Percentiles rank a stretch among this genome's conserved stretches.
Conservation (phyloP, 2,888 invertebrate genomes). For the Laothoe populi region DNA sequence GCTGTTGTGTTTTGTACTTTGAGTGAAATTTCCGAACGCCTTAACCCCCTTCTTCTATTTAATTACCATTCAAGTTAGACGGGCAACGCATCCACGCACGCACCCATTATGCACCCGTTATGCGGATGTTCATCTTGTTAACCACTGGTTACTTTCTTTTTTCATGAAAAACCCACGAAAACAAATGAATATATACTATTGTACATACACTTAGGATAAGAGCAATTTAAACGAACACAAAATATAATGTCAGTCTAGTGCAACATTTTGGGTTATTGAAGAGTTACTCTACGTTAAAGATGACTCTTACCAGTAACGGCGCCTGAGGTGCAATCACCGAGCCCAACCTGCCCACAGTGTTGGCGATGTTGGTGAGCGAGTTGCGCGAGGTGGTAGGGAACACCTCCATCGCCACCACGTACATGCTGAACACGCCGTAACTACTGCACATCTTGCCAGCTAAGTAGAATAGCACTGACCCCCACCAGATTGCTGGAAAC, state of each 20-base stretch:
- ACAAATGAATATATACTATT: too few species aligned
- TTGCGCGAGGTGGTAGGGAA: constrained; percentile 88
- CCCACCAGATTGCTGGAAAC: constrained; percentile 67
- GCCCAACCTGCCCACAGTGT: constrained; percentile 87
- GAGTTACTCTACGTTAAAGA: constrained; percentile 35
- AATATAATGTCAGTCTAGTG: not conserved
- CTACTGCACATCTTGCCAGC: constrained; percentile 88
- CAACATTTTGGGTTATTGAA: not conserved
- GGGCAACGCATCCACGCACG: too few species aligned
- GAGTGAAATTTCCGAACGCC: too few species aligned
- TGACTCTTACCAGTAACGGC: constrained; percentile 81
- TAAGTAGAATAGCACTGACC: constrained; percentile 81
- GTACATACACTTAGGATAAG: too few species aligned
- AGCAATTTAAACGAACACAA: too few species aligned
- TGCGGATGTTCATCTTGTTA: too few species aligned
- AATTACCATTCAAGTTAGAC: too few species aligned
- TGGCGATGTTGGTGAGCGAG: constrained; percentile 87
- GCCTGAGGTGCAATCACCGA: constrained; percentile 88
- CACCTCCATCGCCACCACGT: constrained; percentile 88
- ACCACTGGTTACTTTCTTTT: too few species aligned
- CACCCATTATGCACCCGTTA: too few species aligned
- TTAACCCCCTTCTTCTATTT: too few species aligned
- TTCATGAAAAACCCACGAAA: too few species aligned
- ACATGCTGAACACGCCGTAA: constrained; percentile 86
- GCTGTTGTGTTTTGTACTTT: too few species aligned